Percentiles rank a stretch among this genome's conserved stretches.
Conservation (phyloP, 2,113 vertebrate species). For the Dryoscopus gambensis region DNA sequence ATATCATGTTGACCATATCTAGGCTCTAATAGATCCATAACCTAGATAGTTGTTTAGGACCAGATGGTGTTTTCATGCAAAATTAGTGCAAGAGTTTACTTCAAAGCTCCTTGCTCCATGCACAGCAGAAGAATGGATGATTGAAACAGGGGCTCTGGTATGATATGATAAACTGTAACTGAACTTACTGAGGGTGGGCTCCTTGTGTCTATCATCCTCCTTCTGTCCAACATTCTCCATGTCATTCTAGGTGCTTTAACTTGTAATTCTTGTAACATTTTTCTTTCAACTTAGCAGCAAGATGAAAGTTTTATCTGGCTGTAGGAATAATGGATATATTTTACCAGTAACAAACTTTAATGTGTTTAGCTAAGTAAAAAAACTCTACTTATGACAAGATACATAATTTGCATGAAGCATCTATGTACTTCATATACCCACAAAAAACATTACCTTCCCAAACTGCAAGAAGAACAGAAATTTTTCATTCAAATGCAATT, state of each 20-base stretch:
- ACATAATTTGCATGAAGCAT: neutral
- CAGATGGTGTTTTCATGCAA: slow-evolving; percentile 75
- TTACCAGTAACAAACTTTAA: neutral
- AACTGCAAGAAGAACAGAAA: neutral
- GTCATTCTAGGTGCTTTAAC: neutral
- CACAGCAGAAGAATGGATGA: neutral
- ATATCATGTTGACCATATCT: slow-evolving; percentile 69
- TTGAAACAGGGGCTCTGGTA: neutral
- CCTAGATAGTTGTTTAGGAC: slow-evolving; percentile 61
- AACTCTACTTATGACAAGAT: neutral
- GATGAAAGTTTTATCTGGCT: neutral
- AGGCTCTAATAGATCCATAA: slow-evolving; percentile 59
- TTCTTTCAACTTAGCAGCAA: neutral
- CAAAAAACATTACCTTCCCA: neutral
- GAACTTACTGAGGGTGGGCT: neutral
- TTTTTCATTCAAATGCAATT: neutral
- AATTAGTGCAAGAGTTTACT: slow-evolving; percentile 62
- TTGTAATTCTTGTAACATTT: neutral
- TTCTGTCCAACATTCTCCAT: neutral
- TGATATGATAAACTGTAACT: slow-evolving; percentile 7
- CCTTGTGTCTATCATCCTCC: neutral
- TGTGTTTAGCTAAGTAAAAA: neutral
- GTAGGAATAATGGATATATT: neutral
- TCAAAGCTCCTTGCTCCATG: slow-evolving; percentile 47
- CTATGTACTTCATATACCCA: neutral